Percentiles rank a stretch among this genome's conserved stretches.
These are phyloP conservation scores for Mesembrinibis cayennensis DNA, from an alignment of 2,113 vertebrate genomes.

Conservation along the genomic window DNA sequence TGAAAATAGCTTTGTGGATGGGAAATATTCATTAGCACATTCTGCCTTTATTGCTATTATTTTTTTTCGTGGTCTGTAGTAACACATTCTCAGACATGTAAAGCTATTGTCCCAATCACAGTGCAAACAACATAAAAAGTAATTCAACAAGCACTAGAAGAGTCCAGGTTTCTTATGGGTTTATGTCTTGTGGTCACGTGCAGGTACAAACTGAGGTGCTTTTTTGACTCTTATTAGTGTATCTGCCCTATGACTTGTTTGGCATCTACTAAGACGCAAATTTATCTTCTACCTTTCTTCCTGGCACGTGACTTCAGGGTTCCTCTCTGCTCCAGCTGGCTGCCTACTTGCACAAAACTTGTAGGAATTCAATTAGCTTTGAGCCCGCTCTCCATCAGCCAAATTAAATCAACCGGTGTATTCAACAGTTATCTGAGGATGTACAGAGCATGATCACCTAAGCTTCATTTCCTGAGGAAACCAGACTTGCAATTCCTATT, in stretches of 20 bases:
- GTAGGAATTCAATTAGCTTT: conserved; percentile 20
- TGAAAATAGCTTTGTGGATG: not conserved
- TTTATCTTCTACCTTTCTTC: not conserved
- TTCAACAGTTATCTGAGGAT: not conserved
- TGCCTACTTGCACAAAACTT: not conserved
- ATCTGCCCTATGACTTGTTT: not conserved
- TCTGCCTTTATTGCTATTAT: not conserved
- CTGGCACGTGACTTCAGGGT: not conserved
- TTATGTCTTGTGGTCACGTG: not conserved
- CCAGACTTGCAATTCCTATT: not conserved
- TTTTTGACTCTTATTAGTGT: not conserved
- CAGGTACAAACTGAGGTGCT: not conserved
- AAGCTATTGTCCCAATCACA: not conserved
- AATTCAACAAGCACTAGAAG: not conserved
- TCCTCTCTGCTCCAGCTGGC: not conserved
- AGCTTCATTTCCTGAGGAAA: conserved; percentile 24
- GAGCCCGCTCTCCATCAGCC: not conserved
- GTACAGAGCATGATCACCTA: not conserved
- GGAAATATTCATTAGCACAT: not conserved
- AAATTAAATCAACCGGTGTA: not conserved
- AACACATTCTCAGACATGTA: not conserved
- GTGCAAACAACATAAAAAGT: not conserved
- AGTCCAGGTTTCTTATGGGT: not conserved
- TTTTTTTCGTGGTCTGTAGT: not conserved
- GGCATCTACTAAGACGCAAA: not conserved